A percentile compares a stretch with the other conserved stretches of the same genome.
Conservation (phyloP, 92 coral and sea anemone genomes). For the Umimayanthus kanabou region DNA sequence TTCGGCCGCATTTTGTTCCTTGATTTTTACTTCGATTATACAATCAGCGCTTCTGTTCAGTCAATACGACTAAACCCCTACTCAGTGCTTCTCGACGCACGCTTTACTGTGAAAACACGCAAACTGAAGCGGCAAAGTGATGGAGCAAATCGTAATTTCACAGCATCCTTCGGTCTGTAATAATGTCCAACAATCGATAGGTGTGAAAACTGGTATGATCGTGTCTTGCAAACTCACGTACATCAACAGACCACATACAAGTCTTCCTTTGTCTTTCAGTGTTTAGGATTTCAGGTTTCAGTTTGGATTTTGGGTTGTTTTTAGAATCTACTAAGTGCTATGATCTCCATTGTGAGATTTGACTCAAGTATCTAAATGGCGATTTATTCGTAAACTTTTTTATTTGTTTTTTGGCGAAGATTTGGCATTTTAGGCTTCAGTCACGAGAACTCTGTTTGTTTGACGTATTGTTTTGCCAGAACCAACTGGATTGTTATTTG, state of each 20-base stretch:
- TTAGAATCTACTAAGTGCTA: not conserved
- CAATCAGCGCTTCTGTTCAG: slow-evolving; percentile 17
- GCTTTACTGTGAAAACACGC: slow-evolving; percentile 15
- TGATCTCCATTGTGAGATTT: not conserved
- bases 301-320: not conserved
- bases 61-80: slow-evolving; percentile 2
- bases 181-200: not conserved
- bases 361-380: not conserved
- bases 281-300: slow-evolving; percentile 7
- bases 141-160: not conserved
- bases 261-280: not conserved
- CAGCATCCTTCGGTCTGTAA: not conserved
- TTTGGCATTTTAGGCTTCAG: slow-evolving; percentile 31
- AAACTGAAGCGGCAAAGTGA: not conserved
- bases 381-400: slow-evolving; percentile 12
- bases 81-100: not conserved
- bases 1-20: not conserved
- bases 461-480: slow-evolving; percentile 32
- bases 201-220: slow-evolving; percentile 8
- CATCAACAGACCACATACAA: not conserved
- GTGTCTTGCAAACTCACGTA: not conserved
- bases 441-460: slow-evolving; percentile 36
- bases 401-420: slow-evolving; percentile 1
- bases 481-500: slow-evolving; percentile 23
- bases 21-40: not conserved